Evolutionary conservation across 2,113 vertebrate species (phyloP).

Genomic region (Arvicanthis niloticus): DNA sequence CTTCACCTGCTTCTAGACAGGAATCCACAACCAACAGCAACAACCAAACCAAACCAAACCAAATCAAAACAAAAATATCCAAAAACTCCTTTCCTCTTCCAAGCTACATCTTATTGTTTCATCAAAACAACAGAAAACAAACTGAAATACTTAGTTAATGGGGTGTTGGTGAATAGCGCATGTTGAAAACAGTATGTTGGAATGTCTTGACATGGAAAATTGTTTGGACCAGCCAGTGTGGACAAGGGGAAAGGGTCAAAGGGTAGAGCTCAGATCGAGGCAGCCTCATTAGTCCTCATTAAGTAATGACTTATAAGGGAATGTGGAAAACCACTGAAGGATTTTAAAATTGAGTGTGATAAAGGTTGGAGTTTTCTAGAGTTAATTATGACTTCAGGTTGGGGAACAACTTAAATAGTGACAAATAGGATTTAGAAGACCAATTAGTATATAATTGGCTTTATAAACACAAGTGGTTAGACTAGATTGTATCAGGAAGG

Average conservation of each 20-base stretch:
- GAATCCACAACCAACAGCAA: neutral
- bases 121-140: neutral
- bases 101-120: neutral
- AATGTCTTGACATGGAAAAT: neutral
- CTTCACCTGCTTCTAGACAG: too few relatives aligned
- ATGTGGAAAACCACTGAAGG: neutral
- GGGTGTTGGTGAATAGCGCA: neutral
- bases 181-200: neutral
- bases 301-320: neutral
- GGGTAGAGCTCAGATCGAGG: neutral
- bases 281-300: neutral
- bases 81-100: neutral
- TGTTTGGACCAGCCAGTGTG: neutral
- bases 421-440: neutral
- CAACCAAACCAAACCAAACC: neutral
- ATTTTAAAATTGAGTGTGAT: conserved; percentile 13
- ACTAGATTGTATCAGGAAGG: neutral
- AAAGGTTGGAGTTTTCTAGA: conserved; percentile 17
- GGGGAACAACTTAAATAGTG: neutral
- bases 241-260: neutral
- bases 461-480: conserved; percentile 2
- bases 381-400: neutral
- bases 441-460: neutral
- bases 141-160: neutral
- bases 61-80: neutral